Percentiles rank a stretch among this genome's conserved stretches.
Conservation (phyloP, 1,140 invertebrate species). For the Drosophila obscura region DNA sequence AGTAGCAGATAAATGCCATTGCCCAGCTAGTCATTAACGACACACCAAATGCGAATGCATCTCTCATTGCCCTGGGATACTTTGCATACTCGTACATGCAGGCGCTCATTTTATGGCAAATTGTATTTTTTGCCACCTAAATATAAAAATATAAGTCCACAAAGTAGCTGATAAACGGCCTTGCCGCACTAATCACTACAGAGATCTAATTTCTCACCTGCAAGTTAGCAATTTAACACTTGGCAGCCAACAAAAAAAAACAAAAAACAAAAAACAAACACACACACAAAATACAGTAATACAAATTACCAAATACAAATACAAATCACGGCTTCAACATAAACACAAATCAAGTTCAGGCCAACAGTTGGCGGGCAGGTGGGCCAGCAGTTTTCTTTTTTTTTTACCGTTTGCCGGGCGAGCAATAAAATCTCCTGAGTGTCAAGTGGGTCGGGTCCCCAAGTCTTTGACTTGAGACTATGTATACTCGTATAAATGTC, state of each 20-base stretch:
- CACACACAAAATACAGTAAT: slow-evolving; percentile 30
- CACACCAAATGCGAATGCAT: too few relatives aligned
- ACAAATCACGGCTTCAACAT: slow-evolving; percentile 43
- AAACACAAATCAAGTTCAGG: slow-evolving; percentile 54
- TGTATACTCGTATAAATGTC: slow-evolving; percentile 12
- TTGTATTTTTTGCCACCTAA: slow-evolving; percentile 12
- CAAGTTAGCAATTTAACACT: slow-evolving; percentile 30
- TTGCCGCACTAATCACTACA: slow-evolving; percentile 49
- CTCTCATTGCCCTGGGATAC: too few relatives aligned
- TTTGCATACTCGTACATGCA: too few relatives aligned
- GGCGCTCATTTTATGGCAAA: slow-evolving; percentile 2
- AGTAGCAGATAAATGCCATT: slow-evolving; percentile 29
- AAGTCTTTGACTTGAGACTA: slow-evolving; percentile 5
- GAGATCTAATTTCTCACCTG: slow-evolving; percentile 27
- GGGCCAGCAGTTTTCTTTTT: neutral
- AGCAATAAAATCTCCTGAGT: slow-evolving; percentile 50
- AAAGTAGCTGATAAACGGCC: slow-evolving; percentile 41
- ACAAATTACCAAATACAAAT: slow-evolving; percentile 40
- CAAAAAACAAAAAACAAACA: slow-evolving; percentile 40
- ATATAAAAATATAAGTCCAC: slow-evolving; percentile 23
- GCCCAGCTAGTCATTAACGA: too few relatives aligned
- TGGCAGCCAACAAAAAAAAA: slow-evolving; percentile 33
- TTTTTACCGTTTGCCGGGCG: slow-evolving; percentile 29
- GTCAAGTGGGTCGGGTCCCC: slow-evolving; percentile 50
- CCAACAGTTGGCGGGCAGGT: slow-evolving; percentile 3